Evolutionary conservation across 2,888 invertebrate genomes (phyloP), one percentile per base, ranked within the genome.

Genomic region (Drosophila subsilvestris): DNA sequence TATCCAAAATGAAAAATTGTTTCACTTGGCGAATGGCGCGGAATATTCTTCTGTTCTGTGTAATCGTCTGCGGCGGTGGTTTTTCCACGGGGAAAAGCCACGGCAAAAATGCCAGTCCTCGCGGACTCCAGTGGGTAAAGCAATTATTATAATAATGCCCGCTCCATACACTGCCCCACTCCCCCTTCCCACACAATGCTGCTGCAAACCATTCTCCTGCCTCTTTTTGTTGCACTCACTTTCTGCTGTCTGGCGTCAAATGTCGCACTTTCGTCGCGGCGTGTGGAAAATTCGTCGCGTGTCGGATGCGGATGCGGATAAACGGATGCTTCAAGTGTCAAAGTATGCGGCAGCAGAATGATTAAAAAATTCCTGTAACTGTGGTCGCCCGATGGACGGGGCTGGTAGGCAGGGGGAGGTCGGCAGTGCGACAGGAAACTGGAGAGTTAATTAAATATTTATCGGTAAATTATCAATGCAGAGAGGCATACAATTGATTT

Each of bases 1-100:
- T 91, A 90, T 89, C 78, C 88, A 79, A 80, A 88, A 90, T 90
- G 85, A 90, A 89, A 90, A 90, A 89, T 89, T 75, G 85, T 79
- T 70, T 63, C 44, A 58, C 56, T 69, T 54, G 53, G 47, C 47
- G 61, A n/a, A 12, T 22, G 69, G 63, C 62, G 37, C n/a, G 14
- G 60, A 63, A 63, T 74, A 57, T 74, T 67, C 75, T 77, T 77
- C 77, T 76, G 14, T 77, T 77, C 77, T 37, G 27, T 27, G 37
- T 65, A 66, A 65, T 65, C 66, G 63, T 53, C 66, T 53, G 63
- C 51, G 53, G 66, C 32, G 50, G 22, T 29, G 17, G 22, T 32
- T 18, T 45, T 47, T 66, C 37, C 49, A 50, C 25, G 18, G 25
- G 27, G 12, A 14, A 32, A 32, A 14, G 12, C 32, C 12, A 32